Conservation (phyloP, 2,113 vertebrate genomes). For the Cephalophus harveyi region DNA sequence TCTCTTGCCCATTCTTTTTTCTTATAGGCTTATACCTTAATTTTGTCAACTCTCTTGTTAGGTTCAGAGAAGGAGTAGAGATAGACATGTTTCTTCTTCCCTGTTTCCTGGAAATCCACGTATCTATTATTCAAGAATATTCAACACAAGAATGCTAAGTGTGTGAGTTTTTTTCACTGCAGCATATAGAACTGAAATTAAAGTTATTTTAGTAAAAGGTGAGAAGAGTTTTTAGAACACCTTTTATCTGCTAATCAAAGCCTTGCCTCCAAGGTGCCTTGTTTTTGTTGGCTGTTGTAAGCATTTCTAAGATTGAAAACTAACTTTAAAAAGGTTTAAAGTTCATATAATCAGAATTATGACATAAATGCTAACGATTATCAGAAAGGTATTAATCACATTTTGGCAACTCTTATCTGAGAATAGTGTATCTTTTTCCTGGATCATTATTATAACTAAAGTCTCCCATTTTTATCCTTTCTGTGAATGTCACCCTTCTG, state of each 20-base stretch:
- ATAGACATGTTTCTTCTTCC: not conserved
- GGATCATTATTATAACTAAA: not conserved
- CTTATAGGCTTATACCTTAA: not conserved
- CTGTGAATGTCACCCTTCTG: not conserved
- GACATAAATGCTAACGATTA: not conserved
- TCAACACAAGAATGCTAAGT: not conserved
- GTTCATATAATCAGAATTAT: not conserved
- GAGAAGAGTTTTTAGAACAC: not conserved
- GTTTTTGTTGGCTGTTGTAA: not conserved
- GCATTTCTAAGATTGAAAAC: not conserved
- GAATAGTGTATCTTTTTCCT: not conserved
- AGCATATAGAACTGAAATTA: not conserved
- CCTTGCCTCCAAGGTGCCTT: not conserved
- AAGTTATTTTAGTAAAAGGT: not conserved
- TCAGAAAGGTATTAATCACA: not conserved
- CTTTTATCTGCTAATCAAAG: not conserved
- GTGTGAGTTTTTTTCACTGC: not conserved
- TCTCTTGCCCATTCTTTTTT: not conserved
- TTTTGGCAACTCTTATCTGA: not conserved
- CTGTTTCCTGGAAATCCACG: not conserved
- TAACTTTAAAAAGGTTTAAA: not conserved
- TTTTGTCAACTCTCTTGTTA: not conserved
- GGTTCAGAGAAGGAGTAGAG: not conserved
- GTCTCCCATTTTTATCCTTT: not conserved
- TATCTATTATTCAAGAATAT: not conserved